phyloP scores from a whole-genome alignment of 1,140 invertebrate species.

The Zaprionus capensis region DNA sequence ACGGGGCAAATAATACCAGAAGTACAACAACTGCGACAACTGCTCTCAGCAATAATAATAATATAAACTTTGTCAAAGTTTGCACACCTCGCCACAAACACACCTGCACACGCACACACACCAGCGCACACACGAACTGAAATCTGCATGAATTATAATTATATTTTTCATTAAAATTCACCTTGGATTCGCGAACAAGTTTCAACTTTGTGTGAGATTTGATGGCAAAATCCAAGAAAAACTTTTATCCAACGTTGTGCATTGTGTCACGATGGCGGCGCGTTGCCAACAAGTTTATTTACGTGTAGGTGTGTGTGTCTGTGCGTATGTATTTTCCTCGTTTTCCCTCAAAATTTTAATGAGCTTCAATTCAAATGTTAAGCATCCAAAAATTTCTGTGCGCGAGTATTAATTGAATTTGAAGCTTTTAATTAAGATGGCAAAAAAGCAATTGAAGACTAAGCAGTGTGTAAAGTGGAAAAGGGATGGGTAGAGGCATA shows the following conservation, averaged over 20 bases:
- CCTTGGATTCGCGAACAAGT: slow-evolving; percentile 66
- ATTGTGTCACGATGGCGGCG: slow-evolving; percentile 34
- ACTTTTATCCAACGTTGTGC: slow-evolving; percentile 28
- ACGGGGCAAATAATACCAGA: slow-evolving; percentile 53
- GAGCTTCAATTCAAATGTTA: slow-evolving; percentile 65
- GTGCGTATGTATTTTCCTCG: neutral
- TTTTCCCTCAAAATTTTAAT: slow-evolving; percentile 65
- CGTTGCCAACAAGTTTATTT: neutral
- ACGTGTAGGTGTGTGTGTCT: neutral
- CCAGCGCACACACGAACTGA: neutral
- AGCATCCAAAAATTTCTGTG: slow-evolving; percentile 39
- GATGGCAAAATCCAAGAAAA: slow-evolving; percentile 23
- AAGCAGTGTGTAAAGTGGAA: neutral
- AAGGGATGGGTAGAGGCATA: neutral
- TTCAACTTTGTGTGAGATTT: slow-evolving; percentile 62
- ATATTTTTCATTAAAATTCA: slow-evolving; percentile 82
- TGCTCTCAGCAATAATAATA: slow-evolving; percentile 50
- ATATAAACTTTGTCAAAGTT: slow-evolving; percentile 72
- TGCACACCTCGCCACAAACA: slow-evolving; percentile 59
- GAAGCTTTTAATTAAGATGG: slow-evolving; percentile 69
- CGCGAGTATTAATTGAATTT: slow-evolving; percentile 59
- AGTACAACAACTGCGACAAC: slow-evolving; percentile 35
- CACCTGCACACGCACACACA: slow-evolving; percentile 7
- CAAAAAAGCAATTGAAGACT: slow-evolving; percentile 49
- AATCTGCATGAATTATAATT: slow-evolving; percentile 82